These are phyloP conservation scores for Lerista edwardsae DNA, from an alignment of 2,797 vertebrate genomes.

Conservation along the genomic window DNA sequence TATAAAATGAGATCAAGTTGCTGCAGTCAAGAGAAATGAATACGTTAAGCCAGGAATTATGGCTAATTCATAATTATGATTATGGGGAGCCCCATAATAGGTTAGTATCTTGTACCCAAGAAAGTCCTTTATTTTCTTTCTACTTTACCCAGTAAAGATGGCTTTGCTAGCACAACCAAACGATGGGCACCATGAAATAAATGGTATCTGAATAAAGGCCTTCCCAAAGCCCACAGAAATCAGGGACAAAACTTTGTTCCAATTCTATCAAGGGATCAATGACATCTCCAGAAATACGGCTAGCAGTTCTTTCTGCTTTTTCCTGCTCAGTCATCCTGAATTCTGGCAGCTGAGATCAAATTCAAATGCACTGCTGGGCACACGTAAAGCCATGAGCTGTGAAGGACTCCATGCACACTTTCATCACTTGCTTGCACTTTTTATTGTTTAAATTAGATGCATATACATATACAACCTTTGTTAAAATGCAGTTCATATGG, in stretches of 20 bases:
- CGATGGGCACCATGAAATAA: too few species aligned
- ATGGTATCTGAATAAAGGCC: background rate
- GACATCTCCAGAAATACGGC: background rate
- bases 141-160: background rate
- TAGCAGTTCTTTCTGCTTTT: background rate
- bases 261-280: background rate
- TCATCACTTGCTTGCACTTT: background rate
- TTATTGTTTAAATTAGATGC: too few species aligned
- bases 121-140: background rate
- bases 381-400: background rate
- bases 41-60: background rate
- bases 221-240: background rate
- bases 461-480: too few species aligned
- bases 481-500: too few species aligned
- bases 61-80: background rate
- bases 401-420: background rate
- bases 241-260: slow-evolving; percentile 33
- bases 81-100: too few species aligned
- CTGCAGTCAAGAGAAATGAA: slow-evolving; percentile 9
- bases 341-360: background rate
- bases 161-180: background rate
- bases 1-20: background rate
- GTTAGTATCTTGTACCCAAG: too few species aligned
- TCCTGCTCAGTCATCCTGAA: background rate
- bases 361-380: background rate